Conservation (phyloP, 2,113 vertebrate genomes). For the Tenrec ecaudatus region DNA sequence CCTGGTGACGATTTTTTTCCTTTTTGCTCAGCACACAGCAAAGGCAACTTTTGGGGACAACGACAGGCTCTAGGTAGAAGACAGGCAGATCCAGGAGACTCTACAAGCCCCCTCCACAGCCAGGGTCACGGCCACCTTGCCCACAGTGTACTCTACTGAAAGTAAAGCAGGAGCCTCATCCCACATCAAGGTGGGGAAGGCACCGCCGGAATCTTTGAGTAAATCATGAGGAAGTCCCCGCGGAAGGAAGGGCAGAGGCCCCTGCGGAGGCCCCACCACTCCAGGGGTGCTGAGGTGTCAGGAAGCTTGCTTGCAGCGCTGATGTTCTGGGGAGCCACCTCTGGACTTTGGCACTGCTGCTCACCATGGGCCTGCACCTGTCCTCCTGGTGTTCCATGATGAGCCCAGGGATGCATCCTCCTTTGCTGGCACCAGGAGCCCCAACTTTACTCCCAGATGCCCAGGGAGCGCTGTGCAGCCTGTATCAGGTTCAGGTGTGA, state of each 20-base stretch:
- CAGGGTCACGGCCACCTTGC: accelerated
- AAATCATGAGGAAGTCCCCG: accelerated
- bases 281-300: neutral
- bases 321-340: neutral
- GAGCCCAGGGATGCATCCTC: neutral
- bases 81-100: too few relatives aligned
- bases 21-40: accelerated
- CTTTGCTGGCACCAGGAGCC: too few relatives aligned
- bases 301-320: neutral
- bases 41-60: neutral
- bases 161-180: too few relatives aligned
- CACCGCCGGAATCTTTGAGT: accelerated
- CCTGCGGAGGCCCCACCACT: neutral
- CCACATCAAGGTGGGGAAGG: too few relatives aligned
- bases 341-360: neutral
- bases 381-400: accelerated
- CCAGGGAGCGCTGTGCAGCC: accelerated
- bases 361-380: too few relatives aligned
- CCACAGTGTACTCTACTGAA: accelerated
- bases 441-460: too few relatives aligned
- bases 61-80: neutral
- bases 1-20: neutral
- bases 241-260: neutral
- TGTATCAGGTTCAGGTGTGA: neutral
- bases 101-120: accelerated